Conservation (phyloP, 2,113 vertebrate species). For the Anser cygnoides region DNA sequence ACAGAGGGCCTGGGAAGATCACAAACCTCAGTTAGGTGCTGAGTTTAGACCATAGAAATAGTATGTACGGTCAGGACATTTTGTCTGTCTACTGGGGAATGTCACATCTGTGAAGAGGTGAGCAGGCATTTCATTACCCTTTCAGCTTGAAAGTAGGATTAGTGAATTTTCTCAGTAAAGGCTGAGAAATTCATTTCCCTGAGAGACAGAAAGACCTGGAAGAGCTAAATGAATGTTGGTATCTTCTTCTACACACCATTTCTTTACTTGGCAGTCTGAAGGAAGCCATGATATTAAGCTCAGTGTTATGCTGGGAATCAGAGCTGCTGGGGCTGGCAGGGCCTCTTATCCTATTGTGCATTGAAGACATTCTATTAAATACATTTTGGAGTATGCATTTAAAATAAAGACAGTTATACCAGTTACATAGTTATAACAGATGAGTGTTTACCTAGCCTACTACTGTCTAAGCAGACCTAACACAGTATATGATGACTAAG, state of each 20-base stretch:
- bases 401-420: neutral
- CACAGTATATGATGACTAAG: fast-evolving
- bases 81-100: neutral
- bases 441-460: neutral
- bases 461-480: neutral
- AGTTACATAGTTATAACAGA: no score
- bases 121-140: neutral
- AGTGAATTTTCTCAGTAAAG: neutral
- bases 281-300: neutral
- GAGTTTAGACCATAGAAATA: neutral
- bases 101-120: neutral
- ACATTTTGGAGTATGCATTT: neutral
- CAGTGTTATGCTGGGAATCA: neutral
- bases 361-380: neutral
- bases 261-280: neutral
- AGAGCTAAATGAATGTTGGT: neutral
- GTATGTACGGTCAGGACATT: neutral
- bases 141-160: neutral
- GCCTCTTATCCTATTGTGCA: neutral
- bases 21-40: neutral
- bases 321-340: neutral
- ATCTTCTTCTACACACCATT: neutral
- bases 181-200: neutral
- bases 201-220: neutral
- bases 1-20: neutral